Percentiles rank a stretch among this genome's conserved stretches.
Evolutionary conservation across 2,113 vertebrate species (phyloP).

Genomic region (Zosterops lateralis): DNA sequence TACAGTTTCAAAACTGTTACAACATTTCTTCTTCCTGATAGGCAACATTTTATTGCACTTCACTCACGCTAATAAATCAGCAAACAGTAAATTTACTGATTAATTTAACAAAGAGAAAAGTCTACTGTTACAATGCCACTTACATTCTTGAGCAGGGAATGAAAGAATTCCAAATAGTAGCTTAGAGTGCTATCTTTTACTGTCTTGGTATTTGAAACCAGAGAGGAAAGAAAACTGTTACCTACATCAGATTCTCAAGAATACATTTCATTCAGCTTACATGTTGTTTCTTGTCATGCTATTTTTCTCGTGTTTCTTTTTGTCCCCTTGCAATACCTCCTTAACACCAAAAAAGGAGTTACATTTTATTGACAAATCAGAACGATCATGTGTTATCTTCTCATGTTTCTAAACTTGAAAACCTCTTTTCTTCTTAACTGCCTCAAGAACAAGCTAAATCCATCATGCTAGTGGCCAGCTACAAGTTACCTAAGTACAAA

Average conservation of each 20-base stretch:
- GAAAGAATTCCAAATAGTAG: background rate
- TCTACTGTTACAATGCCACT: background rate
- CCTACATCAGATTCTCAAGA: background rate
- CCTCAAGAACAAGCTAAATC: background rate
- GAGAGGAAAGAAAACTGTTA: background rate
- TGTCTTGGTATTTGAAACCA: background rate
- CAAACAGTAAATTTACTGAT: background rate
- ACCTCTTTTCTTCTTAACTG: background rate
- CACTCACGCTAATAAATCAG: background rate
- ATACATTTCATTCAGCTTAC: background rate
- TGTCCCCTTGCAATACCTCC: background rate
- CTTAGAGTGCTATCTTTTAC: background rate
- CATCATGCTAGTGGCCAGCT: background rate
- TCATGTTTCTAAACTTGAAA: background rate
- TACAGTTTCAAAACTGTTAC: background rate
- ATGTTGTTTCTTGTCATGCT: background rate
- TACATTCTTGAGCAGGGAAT: background rate
- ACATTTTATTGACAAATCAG: background rate
- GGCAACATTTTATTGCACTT: background rate
- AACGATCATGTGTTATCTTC: background rate
- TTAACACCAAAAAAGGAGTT: background rate
- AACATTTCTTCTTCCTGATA: background rate
- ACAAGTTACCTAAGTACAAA: accelerated
- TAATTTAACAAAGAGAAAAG: background rate
- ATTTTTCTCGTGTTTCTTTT: background rate